Conservation (phyloP, 2,888 invertebrate species). For the Cheilosia soror region DNA sequence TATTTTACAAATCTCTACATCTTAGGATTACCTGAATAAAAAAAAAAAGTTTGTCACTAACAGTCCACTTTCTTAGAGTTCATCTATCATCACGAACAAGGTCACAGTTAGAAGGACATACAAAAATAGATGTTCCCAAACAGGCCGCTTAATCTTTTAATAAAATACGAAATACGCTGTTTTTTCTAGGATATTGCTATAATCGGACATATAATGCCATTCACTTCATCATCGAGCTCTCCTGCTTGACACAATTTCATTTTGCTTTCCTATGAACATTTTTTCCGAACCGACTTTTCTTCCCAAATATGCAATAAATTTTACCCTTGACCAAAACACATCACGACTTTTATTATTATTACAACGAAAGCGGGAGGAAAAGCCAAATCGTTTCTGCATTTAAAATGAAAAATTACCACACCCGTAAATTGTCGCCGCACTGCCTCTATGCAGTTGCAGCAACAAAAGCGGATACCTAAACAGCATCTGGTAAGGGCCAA, state of each 20-base stretch:
- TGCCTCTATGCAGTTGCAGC: constrained; percentile 4
- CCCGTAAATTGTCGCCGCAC: constrained; percentile 14
- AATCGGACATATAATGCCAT: too few species aligned
- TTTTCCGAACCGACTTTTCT: neutral
- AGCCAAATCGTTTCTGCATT: constrained; percentile 41
- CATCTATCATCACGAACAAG: too few species aligned
- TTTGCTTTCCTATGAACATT: neutral
- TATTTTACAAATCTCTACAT: too few species aligned
- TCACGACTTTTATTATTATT: constrained; percentile 31
- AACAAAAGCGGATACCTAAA: constrained; percentile 16
- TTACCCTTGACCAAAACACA: constrained; percentile 21
- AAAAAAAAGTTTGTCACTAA: too few species aligned
- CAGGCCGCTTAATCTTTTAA: too few species aligned
- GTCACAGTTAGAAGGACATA: too few species aligned
- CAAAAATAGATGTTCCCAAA: too few species aligned
- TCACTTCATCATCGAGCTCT: too few species aligned
- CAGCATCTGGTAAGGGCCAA: constrained; percentile 36
- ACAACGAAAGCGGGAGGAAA: constrained; percentile 18
- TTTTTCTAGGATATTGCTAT: too few species aligned
- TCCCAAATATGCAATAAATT: neutral
- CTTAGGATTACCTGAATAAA: too few species aligned
- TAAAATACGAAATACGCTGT: too few species aligned
- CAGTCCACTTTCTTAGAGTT: too few species aligned
- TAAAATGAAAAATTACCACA: constrained; percentile 56
- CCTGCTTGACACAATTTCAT: neutral